phyloP scores from a whole-genome alignment of 1,140 invertebrate genomes.

The Heterodera carotae region DNA sequence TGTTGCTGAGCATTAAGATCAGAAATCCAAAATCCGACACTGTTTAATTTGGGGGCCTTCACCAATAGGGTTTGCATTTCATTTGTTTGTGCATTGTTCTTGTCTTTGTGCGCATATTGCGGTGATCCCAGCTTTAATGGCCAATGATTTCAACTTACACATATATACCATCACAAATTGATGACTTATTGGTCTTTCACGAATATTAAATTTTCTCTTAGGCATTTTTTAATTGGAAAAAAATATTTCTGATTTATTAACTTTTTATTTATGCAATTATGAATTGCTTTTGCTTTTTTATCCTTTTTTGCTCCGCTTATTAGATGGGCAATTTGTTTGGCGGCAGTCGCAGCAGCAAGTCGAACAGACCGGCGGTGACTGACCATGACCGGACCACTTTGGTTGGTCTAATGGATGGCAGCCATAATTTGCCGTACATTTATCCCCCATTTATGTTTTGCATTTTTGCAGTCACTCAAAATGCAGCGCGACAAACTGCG shows the following conservation, averaged over 20 bases:
- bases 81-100: no score
- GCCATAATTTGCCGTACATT: not conserved
- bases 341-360: constrained; percentile 6
- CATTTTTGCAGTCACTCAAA: constrained; percentile 38
- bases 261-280: not conserved
- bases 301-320: not conserved
- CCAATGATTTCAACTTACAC: not conserved
- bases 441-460: constrained; percentile 6
- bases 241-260: not conserved
- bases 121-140: constrained; percentile 1
- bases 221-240: not conserved
- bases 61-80: not conserved
- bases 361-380: constrained; percentile 27
- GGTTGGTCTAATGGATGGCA: constrained; percentile 15
- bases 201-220: not conserved
- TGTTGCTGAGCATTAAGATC: not conserved
- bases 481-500: constrained; percentile 41
- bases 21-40: not conserved
- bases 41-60: not conserved
- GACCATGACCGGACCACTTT: constrained; percentile 43
- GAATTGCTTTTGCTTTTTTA: not conserved
- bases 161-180: no score
- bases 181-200: not conserved
- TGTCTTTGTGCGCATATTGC: not conserved
- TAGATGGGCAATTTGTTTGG: constrained; percentile 23